A percentile compares a stretch with the other conserved stretches of the same genome.
Evolutionary conservation across 2,888 invertebrate genomes (phyloP).

Genomic region (Stictocephala bisonia): DNA sequence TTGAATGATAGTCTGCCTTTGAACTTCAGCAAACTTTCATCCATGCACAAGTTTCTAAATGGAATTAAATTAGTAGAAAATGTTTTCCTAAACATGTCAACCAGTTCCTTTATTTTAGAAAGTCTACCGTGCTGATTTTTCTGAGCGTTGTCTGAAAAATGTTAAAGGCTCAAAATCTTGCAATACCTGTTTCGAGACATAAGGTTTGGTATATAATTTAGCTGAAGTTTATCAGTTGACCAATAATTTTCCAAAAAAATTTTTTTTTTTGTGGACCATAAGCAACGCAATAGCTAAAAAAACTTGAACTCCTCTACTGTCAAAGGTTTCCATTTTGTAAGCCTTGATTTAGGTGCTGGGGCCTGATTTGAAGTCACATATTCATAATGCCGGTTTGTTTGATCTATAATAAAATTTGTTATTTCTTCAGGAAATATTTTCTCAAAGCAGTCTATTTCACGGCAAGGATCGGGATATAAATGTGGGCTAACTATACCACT

Average conservation of each 20-base stretch:
- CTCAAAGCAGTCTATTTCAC: slow-evolving; percentile 16
- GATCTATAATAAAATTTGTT: background rate
- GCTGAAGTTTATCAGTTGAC: slow-evolving; percentile 33
- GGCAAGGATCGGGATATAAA: too few species aligned
- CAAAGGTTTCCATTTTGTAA: slow-evolving; percentile 6
- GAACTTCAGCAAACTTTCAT: slow-evolving; percentile 57
- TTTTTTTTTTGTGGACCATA: slow-evolving; percentile 22
- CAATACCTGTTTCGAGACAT: too few species aligned
- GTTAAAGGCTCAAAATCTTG: slow-evolving; percentile 20
- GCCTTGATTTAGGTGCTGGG: background rate
- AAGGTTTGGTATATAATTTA: slow-evolving; percentile 12
- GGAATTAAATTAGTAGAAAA: slow-evolving; percentile 38
- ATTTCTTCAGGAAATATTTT: slow-evolving; percentile 10
- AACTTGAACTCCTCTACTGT: background rate
- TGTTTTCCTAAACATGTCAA: slow-evolving; percentile 23
- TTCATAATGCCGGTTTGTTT: background rate
- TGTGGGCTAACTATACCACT: too few species aligned
- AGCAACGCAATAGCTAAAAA: slow-evolving; percentile 5
- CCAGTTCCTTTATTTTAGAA: slow-evolving; percentile 6
- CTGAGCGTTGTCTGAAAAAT: slow-evolving; percentile 43
- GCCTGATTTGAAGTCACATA: background rate
- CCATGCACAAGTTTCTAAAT: slow-evolving; percentile 53
- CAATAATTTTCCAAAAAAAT: slow-evolving; percentile 9
- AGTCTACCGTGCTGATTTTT: slow-evolving; percentile 37
- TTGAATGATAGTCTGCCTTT: slow-evolving; percentile 56